Evolutionary conservation across 2,113 vertebrate species (phyloP), one percentile per base, ranked within the genome.

Genomic region (Scalopus aquaticus): DNA sequence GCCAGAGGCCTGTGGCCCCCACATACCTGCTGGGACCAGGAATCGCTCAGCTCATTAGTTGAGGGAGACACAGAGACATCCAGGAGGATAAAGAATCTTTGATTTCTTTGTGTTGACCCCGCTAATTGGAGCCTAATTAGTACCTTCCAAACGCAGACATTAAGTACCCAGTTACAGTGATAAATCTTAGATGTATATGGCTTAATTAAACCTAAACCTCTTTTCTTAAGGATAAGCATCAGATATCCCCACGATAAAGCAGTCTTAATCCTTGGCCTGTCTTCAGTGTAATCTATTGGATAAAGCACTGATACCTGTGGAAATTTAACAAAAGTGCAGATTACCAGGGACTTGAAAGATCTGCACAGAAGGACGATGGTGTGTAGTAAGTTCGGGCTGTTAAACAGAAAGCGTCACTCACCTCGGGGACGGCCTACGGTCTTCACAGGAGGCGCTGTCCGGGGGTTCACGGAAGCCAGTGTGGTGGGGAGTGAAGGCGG

Each of bases 181-280:
- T 94, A 91, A 92, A 95, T 92, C 85, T 91, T 95, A 89, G 51
- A 44, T 89, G 74, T 77, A 15, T 88, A 74, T 73, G 51, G 94
- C 95, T 92, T 93, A 93, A 95, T 96, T 94, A 96, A 91, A 65
- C 37, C 28, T 78, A 77, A 90, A 60, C 85, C 82, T 91, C 60
- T 83, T 89, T 78, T 90, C 58, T 58, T 91, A 95, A n/a, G 92
- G 51, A 46, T 69, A 83, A 96, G 49, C 49, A 44, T 83, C 35
- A 49, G 65, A 81, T 90, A 95, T 90, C 37, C 42, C 73, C 83
- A 49, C 51, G 76, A 91, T 95, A 77, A 76, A 39, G n/a, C 46
- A 39, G 44, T 73, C 87, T 91, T 69, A 76, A 80, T 77, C 49
- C 54, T 51, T 78, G 54, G 30, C 77, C 51, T 88, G 88, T 54